Percentiles rank a stretch among this genome's conserved stretches.
phyloP scores from a whole-genome alignment of 92 coral and sea anemone species.

The Porites lobata region DNA sequence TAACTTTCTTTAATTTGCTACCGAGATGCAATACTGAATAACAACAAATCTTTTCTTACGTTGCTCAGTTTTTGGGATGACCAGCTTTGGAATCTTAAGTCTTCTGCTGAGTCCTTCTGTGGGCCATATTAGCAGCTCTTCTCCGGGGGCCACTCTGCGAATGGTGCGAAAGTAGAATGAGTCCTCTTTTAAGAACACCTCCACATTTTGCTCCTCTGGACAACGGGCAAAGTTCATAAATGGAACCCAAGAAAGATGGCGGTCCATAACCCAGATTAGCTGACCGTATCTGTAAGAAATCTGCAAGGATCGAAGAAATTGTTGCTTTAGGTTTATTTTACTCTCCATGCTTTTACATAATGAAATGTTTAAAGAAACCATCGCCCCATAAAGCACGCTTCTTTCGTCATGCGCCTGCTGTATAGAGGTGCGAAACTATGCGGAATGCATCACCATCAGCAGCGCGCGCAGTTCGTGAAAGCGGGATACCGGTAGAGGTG shows the following conservation, averaged over 20 bases:
- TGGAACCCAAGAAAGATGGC: constrained; percentile 87
- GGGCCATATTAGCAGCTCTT: constrained; percentile 95
- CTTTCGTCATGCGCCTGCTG: no score
- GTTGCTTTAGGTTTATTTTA: not conserved
- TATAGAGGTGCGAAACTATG: no score
- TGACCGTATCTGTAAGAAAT: constrained; percentile 90
- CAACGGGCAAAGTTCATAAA: constrained; percentile 92
- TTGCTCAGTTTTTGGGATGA: not conserved
- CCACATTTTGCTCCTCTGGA: constrained; percentile 87
- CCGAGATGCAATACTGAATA: not conserved
- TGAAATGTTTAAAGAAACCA: no score
- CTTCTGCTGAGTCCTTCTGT: constrained; percentile 68
- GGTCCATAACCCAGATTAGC: constrained; percentile 86
- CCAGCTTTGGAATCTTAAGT: constrained; percentile 71
- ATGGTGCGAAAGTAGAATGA: constrained; percentile 85
- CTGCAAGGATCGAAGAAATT: constrained; percentile 38
- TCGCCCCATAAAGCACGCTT: no score
- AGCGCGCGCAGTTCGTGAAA: no score
- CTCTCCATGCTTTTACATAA: no score
- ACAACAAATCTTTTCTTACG: constrained; percentile 12
- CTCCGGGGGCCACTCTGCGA: constrained; percentile 81
- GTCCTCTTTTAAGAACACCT: constrained; percentile 80
- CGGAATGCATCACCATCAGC: no score
- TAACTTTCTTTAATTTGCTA: no score
- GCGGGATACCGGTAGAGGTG: no score